Evolutionary conservation across 2,113 vertebrate species (phyloP), one percentile per base, ranked within the genome.

Genomic region (Odocoileus hemionus): DNA sequence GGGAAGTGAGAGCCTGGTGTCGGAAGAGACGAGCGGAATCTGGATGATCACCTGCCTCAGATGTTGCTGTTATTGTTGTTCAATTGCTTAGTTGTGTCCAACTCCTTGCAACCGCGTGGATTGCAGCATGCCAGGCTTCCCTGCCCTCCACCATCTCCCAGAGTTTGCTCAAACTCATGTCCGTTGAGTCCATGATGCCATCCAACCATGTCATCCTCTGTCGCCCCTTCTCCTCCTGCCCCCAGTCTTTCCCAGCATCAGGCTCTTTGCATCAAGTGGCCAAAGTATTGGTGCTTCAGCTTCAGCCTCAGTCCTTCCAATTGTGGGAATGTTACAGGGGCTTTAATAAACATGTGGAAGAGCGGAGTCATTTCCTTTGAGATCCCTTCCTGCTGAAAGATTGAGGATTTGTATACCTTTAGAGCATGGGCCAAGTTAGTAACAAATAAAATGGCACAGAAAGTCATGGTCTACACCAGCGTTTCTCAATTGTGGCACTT

Each of bases 61-160:
- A 12, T 33, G 28, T 21, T 79, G n/a, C 0, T 36, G 64, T 36
- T 36, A 8, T 36, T 13, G 5, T 43, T 25, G 21, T 26, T 26
- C 11, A 15, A 23, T 4, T 0, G 3, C 23, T 76, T 23, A 26
- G 70, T 7, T 0, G 1, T 43, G 23, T 26, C 11, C 7, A 25
- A 26, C 39, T 76, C 39, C 25, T 15, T 26, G 39, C 23, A 26
- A 7, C n/a, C 19, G n/a, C 10, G 1, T 36, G 64, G 36, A 12
- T 19, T 3, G 67, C 19, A 74, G 67, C 10, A 6, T 0, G 36
- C 70, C 70, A 14, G 36, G 70, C 70, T 15, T 76, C 39, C 70
- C 39, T 2, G 12, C 7, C 39, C 39, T 14, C 39, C 14, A 43
- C 23, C 70, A 15, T 14, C 70, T 26, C 12, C 23, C 3, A 2